Base-by-base conservation (phyloP, 2,797 vertebrate genomes). In the Clamator glandarius region DNA sequence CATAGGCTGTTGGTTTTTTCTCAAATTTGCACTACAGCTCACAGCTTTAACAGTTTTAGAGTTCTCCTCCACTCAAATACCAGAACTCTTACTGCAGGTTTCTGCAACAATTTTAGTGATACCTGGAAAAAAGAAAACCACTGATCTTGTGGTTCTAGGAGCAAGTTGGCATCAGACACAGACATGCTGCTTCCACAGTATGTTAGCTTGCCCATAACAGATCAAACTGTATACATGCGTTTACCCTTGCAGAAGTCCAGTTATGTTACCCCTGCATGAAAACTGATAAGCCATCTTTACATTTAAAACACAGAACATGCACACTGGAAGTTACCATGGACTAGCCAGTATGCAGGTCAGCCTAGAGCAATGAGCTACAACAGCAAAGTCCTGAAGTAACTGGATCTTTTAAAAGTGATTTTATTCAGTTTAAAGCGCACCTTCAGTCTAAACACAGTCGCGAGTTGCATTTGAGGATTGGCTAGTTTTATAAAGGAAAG, bases 21-120 rank as follows among this genome's bases (percentile, higher is more conserved):
- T 44, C 17, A 18, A 48, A 72, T 21, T 31, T 77, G 57, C 35
- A 59, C 0, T 0, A n/a, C n/a, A n/a, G n/a, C n/a, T n/a, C n/a
- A 8, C n/a, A 70, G 44, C 51, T 85, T 67, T 19, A 74, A 67
- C 46, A 66, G 13, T 11, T 68, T 35, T 59, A 35, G 4, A 70
- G 6, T 41, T 10, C 23, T 24, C n/a, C 8, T 87, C 8, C 14
- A 39, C 33, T 21, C 46, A 23, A 67, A 23, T 19, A 42, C 3
- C 2, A 36, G 14, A n/a, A n/a, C n/a, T n/a, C n/a, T n/a, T n/a
- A n/a, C n/a, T n/a, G n/a, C n/a, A n/a, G n/a, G n/a, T n/a, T n/a
- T n/a, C n/a, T n/a, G n/a, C n/a, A n/a, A n/a, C n/a, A n/a, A n/a
- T n/a, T n/a, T n/a, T n/a, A n/a, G n/a, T n/a, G n/a, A n/a, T n/a